Conservation (phyloP, 92 coral and sea anemone genomes). For the Montipora capitata region DNA sequence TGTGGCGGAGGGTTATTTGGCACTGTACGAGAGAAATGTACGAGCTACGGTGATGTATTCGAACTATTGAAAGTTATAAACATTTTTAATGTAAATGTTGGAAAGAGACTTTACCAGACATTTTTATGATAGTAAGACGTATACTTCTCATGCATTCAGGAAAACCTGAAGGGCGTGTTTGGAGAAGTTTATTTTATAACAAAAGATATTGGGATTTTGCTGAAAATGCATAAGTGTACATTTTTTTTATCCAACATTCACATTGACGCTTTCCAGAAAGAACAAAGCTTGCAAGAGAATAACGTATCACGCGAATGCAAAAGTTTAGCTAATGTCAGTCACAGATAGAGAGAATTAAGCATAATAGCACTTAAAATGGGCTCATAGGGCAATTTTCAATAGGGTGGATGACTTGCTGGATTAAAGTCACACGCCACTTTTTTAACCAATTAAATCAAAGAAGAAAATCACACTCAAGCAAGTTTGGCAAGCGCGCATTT, state of each 20-base stretch:
- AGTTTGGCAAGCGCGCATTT: no score
- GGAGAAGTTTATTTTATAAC: constrained; percentile 7
- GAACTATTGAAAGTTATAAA: constrained; percentile 5
- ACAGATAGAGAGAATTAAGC: no score
- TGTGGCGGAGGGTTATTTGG: not conserved
- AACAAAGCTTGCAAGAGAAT: no score
- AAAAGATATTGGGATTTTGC: not conserved
- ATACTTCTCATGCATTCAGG: not conserved
- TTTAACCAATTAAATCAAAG: no score
- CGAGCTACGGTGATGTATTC: constrained; percentile 10
- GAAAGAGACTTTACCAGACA: not conserved
- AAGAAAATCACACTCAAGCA: no score
- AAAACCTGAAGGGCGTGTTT: not conserved
- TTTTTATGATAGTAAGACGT: constrained; percentile 24
- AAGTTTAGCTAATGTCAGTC: no score
- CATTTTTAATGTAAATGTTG: constrained; percentile 3
- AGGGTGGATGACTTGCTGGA: no score
- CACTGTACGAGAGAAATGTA: not conserved
- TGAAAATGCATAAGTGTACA: not conserved
- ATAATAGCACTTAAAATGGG: no score
- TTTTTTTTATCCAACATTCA: not conserved
- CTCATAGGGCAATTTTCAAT: no score
- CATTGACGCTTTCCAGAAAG: no score
- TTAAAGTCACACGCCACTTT: no score
- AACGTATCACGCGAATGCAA: not conserved